Conservation (phyloP, 1,140 invertebrate species). For the Drosophila navojoa region DNA sequence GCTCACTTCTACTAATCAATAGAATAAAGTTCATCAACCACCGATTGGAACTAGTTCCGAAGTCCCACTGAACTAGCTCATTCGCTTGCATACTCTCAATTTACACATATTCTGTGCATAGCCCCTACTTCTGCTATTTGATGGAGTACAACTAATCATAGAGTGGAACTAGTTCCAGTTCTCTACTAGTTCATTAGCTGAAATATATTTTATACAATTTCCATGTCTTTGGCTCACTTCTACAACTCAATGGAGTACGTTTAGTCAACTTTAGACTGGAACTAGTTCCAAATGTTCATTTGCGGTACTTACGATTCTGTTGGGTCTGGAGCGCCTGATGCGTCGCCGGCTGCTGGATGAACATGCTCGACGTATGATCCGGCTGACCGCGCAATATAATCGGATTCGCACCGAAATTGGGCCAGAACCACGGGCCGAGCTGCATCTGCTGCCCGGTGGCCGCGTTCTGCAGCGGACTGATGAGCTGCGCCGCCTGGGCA, state of each 20-base stretch:
- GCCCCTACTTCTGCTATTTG: too few relatives aligned
- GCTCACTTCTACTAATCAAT: background rate
- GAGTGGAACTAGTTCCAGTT: too few relatives aligned
- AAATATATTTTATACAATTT: too few relatives aligned
- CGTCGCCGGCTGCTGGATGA: constrained; percentile 92
- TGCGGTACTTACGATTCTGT: constrained; percentile 73
- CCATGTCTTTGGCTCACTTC: too few relatives aligned
- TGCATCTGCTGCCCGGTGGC: constrained; percentile 86
- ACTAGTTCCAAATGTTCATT: background rate
- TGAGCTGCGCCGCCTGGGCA: constrained; percentile 86
- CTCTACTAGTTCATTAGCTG: too few relatives aligned
- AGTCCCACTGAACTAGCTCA: too few relatives aligned
- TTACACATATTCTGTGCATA: too few relatives aligned
- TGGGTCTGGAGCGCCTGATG: constrained; percentile 79
- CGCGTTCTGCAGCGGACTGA: constrained; percentile 87
- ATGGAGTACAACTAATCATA: too few relatives aligned
- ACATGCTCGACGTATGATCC: constrained; percentile 89
- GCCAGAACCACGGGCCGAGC: constrained; percentile 88
- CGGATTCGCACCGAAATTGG: constrained; percentile 89
- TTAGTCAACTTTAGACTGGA: background rate
- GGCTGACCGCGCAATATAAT: constrained; percentile 92
- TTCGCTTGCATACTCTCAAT: too few relatives aligned
- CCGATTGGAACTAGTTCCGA: too few relatives aligned
- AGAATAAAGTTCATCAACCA: background rate
- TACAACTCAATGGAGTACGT: background rate